A percentile compares a stretch with the other conserved stretches of the same genome.
phyloP scores from a whole-genome alignment of 2,888 invertebrate genomes.

The Agriopis marginaria region DNA sequence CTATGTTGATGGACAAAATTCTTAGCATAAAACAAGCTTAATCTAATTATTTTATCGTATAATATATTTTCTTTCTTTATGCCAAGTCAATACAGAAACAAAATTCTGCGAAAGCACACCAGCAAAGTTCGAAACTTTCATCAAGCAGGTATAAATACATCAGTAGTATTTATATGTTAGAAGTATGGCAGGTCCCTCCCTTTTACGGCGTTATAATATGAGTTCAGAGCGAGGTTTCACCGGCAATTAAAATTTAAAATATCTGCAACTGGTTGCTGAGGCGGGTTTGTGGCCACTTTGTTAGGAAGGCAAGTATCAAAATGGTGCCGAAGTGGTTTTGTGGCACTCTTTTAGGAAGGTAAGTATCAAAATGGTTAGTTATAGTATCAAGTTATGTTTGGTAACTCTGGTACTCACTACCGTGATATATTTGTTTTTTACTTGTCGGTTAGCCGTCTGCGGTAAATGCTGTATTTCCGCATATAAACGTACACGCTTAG shows the following conservation, averaged over 20 bases:
- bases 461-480: constrained; percentile 2
- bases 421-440: constrained; percentile 3
- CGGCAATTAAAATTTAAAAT: constrained; percentile 52
- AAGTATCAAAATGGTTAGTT: constrained; percentile 6
- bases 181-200: constrained; percentile 19
- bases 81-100: constrained; percentile 1
- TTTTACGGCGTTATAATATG: constrained; percentile 46
- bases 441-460: constrained; percentile 12
- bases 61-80: too few relatives aligned
- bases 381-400: constrained; percentile 16
- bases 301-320: constrained; percentile 9
- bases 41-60: too few relatives aligned
- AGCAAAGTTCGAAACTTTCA: constrained; percentile 17
- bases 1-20: too few relatives aligned
- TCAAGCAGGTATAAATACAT: constrained; percentile 4
- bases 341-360: constrained; percentile 7
- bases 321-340: constrained; percentile 9
- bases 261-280: constrained; percentile 32
- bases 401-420: neutral
- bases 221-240: constrained; percentile 46
- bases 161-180: constrained; percentile 6
- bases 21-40: too few relatives aligned
- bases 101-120: constrained; percentile 8
- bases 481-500: neutral
- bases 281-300: constrained; percentile 10